Conservation (phyloP, 2,888 invertebrate genomes). For the Sceliomorpha sp. region DNA sequence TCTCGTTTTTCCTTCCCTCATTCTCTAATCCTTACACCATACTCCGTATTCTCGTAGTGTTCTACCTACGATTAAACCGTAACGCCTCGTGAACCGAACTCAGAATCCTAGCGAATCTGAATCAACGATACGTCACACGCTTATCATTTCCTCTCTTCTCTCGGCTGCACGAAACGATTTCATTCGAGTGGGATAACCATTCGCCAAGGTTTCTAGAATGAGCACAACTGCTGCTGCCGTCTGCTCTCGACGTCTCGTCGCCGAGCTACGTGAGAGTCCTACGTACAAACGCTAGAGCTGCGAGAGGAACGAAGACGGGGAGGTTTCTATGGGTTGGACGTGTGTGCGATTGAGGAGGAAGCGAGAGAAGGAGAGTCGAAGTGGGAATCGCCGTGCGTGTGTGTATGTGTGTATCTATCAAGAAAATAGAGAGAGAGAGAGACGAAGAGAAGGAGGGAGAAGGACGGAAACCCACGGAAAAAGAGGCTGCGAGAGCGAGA, state of each 20-base stretch:
- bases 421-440: not conserved
- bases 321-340: constrained; percentile 38
- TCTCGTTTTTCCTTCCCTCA: no score
- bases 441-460: not conserved
- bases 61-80: no score
- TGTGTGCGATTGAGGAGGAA: constrained; percentile 36
- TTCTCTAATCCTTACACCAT: no score
- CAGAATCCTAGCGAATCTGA: constrained; percentile 9
- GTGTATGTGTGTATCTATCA: constrained; percentile 3
- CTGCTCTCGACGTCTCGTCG: constrained; percentile 19
- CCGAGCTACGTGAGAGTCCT: constrained; percentile 5
- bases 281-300: constrained; percentile 20
- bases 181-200: constrained; percentile 40
- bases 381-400: constrained; percentile 55
- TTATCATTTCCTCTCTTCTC: constrained; percentile 39
- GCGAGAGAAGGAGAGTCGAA: constrained; percentile 45
- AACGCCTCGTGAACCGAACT: not conserved
- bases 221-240: constrained; percentile 32
- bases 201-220: constrained; percentile 51
- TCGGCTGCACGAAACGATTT: constrained; percentile 37
- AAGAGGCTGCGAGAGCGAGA: constrained; percentile 43
- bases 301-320: constrained; percentile 37
- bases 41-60: no score
- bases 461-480: constrained; percentile 14
- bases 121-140: constrained; percentile 21